Base-by-base conservation (phyloP, 2,888 invertebrate genomes). In the Cloeon dipterum region DNA sequence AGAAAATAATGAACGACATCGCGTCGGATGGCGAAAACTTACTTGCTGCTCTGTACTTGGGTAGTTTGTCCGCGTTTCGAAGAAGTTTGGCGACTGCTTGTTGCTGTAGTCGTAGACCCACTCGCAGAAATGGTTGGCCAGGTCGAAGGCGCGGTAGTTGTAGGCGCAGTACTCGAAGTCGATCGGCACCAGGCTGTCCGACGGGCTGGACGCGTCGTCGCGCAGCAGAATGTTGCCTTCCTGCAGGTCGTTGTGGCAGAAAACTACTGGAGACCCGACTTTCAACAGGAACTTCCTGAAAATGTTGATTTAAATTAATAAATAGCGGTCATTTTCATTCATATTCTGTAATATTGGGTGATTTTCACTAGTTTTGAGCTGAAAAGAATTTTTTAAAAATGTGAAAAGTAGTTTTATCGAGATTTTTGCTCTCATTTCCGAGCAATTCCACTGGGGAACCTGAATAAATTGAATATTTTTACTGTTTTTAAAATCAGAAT, bases 121-220 rank as follows among this genome's bases (percentile, higher is more conserved):
- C 54, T 93, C 93, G 43, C 82, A 66, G 54, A 93, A 89, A 51
- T 93, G 93, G 57, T 93, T 93, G 3, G 91, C 91, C 35, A 93
- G 61, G 56, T 93, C 93, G 56, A 89, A 93, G 1, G 78, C 88
- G 36, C 91, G 65, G 52, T 83, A 83, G 53, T 93, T 91, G 58
- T 93, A 93, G 0, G 89, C 82, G 55, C 89, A 89, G 52, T 91
- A 93, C 57, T 93, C 91, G 53, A 85, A 93, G 54, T 93, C 93
- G 49, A 85, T 86, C 20, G 86, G 63, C 13, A 79, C 75, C 21
- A 86, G 56, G 43, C 68, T 68, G 1, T 71, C 61, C 11, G 50
- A 46, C 38, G 54, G 61, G 20, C 36, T 20, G 3, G 17, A 23
- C 7, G 5, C 23, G 3, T 8, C n/a, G 3, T 4, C 26, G 8